Evolutionary conservation across 2,888 invertebrate genomes (phyloP).

Genomic region (Hypomecis punctinalis): DNA sequence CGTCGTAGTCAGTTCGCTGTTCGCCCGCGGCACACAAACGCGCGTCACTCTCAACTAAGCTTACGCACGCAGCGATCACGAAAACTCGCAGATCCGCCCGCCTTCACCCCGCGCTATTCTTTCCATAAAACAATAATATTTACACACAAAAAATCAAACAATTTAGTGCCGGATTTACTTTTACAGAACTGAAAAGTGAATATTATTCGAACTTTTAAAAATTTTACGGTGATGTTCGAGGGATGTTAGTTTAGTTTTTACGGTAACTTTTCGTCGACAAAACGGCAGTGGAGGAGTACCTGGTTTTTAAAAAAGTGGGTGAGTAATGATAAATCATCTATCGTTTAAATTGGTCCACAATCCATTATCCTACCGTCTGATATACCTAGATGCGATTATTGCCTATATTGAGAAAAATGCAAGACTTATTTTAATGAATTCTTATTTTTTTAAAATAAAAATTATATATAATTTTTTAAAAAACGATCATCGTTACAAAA

Average conservation of each 20-base stretch:
- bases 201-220: constrained; percentile 40
- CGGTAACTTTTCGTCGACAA: constrained; percentile 51
- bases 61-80: constrained; percentile 47
- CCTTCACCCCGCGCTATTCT: constrained; percentile 48
- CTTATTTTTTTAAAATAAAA: too few relatives aligned
- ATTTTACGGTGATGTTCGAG: constrained; percentile 49
- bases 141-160: constrained; percentile 8
- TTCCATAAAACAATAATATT: constrained; percentile 37
- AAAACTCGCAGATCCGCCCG: constrained; percentile 55
- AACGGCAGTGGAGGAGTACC: constrained; percentile 51
- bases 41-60: constrained; percentile 55
- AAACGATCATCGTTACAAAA: too few relatives aligned
- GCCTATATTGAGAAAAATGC: too few relatives aligned
- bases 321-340: constrained; percentile 51
- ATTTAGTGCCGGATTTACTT: background rate
- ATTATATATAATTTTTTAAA: too few relatives aligned
- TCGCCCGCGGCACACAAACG: constrained; percentile 55
- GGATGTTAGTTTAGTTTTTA: constrained; percentile 49
- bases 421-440: too few relatives aligned
- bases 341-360: too few relatives aligned
- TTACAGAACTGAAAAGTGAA: constrained; percentile 15
- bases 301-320: constrained; percentile 75
- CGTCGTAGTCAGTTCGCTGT: constrained; percentile 61
- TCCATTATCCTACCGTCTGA: too few relatives aligned
- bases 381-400: too few relatives aligned